Conservation (phyloP, 1,140 invertebrate species). For the Homalodisca vitripennis region DNA sequence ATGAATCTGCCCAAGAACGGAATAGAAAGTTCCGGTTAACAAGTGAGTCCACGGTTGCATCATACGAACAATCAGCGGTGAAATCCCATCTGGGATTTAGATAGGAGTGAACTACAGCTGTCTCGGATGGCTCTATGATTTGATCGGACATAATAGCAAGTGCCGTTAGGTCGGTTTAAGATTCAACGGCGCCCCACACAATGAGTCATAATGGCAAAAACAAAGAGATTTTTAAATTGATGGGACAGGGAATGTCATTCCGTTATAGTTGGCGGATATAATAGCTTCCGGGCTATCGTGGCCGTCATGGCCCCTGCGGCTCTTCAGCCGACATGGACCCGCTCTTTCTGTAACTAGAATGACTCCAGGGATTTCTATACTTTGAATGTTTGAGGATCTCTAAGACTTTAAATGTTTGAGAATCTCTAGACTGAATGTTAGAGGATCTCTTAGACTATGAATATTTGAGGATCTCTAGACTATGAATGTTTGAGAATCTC, state of each 20-base stretch:
- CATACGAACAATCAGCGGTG: not conserved
- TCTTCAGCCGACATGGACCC: not conserved
- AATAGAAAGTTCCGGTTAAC: constrained; percentile 1
- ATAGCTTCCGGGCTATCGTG: constrained; percentile 14
- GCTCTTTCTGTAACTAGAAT: no score
- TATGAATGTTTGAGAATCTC: no score
- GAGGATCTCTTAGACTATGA: no score
- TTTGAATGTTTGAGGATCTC: no score
- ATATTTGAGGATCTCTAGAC: no score
- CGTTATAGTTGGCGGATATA: constrained; percentile 20
- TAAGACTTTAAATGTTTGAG: no score
- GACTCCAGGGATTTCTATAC: no score
- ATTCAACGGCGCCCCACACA: constrained; percentile 23
- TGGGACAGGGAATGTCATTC: constrained; percentile 32
- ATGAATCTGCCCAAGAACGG: no score
- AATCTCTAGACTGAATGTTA: no score
- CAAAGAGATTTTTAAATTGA: constrained; percentile 33
- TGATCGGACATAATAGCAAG: not conserved
- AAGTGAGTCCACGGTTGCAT: not conserved
- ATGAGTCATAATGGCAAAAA: constrained; percentile 27
- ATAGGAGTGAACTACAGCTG: constrained; percentile 1
- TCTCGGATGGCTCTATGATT: no score
- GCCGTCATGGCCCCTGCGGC: not conserved
- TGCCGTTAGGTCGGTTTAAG: constrained; percentile 22
- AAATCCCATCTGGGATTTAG: not conserved